Conservation (phyloP, 2,888 invertebrate species). For the Oligia fasciuncula region DNA sequence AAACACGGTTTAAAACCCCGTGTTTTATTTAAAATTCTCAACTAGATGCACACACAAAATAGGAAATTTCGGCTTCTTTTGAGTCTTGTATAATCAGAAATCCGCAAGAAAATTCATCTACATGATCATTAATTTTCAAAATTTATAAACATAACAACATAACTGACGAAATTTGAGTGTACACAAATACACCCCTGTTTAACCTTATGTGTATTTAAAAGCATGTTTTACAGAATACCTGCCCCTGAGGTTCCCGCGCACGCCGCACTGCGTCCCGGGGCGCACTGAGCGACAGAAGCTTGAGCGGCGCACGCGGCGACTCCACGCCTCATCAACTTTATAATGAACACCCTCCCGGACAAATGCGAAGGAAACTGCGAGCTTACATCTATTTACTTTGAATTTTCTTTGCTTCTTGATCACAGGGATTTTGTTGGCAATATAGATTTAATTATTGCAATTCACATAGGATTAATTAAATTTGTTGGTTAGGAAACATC, state of each 20-base stretch:
- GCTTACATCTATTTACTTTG: background rate
- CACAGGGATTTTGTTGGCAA: background rate
- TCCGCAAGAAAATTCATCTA: background rate
- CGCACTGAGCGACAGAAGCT: slow-evolving; percentile 40
- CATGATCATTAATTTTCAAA: background rate
- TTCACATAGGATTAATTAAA: background rate
- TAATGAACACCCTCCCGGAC: slow-evolving; percentile 40
- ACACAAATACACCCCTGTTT: background rate
- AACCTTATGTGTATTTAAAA: background rate
- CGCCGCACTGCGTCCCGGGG: slow-evolving; percentile 26
- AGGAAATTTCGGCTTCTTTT: background rate
- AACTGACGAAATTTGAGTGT: background rate
- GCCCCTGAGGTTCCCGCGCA: slow-evolving; percentile 19
- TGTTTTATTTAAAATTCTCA: background rate
- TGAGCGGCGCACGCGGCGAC: background rate
- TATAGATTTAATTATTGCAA: background rate
- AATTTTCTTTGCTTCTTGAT: background rate
- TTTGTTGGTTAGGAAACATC: background rate
- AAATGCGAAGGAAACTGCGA: background rate
- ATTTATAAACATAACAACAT: background rate
- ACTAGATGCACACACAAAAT: background rate
- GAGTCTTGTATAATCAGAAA: background rate
- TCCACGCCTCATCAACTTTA: slow-evolving; percentile 51
- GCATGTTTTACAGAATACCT: slow-evolving; percentile 22
- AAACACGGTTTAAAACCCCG: background rate